phyloP scores from a whole-genome alignment of 2,888 invertebrate species.

The Parascotia fuliginaria region DNA sequence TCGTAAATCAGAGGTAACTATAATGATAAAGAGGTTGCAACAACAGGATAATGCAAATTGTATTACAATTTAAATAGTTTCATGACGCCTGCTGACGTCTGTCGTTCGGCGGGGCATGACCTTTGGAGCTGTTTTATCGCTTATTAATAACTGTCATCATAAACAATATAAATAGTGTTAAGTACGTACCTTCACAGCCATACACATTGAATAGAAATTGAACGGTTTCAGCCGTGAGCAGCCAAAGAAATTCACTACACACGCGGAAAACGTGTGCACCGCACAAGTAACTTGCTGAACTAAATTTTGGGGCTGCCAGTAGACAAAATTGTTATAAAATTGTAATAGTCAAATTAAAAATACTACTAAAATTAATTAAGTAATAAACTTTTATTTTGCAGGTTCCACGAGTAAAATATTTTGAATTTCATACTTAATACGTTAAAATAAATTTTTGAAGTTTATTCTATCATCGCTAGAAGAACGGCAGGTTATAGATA shows the following conservation, averaged over 20 bases:
- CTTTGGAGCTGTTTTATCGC: constrained; percentile 46
- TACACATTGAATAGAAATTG: constrained; percentile 91
- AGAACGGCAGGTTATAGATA: too few species aligned
- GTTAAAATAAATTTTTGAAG: too few species aligned
- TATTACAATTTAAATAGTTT: constrained; percentile 57
- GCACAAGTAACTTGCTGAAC: constrained; percentile 76
- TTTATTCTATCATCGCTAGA: too few species aligned
- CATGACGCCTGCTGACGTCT: constrained; percentile 72
- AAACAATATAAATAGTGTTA: constrained; percentile 27
- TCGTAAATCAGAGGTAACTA: constrained; percentile 3
- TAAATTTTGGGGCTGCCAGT: constrained; percentile 55
- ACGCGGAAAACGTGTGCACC: constrained; percentile 80
- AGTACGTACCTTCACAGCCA: constrained; percentile 93
- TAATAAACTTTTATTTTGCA: too few species aligned
- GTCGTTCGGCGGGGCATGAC: constrained; percentile 67
- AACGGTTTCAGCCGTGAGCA: constrained; percentile 87
- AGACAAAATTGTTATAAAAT: not conserved
- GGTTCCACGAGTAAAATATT: too few species aligned
- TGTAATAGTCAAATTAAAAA: constrained; percentile 6
- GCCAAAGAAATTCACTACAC: constrained; percentile 80
- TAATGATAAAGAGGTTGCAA: constrained; percentile 18
- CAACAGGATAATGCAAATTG: constrained; percentile 50
- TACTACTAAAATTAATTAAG: not conserved
- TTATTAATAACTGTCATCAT: constrained; percentile 17
- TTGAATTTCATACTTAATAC: too few species aligned